Percentiles rank a stretch among this genome's conserved stretches.
Conservation (phyloP, 2,797 vertebrate species). For the Spinus olivaceus region DNA sequence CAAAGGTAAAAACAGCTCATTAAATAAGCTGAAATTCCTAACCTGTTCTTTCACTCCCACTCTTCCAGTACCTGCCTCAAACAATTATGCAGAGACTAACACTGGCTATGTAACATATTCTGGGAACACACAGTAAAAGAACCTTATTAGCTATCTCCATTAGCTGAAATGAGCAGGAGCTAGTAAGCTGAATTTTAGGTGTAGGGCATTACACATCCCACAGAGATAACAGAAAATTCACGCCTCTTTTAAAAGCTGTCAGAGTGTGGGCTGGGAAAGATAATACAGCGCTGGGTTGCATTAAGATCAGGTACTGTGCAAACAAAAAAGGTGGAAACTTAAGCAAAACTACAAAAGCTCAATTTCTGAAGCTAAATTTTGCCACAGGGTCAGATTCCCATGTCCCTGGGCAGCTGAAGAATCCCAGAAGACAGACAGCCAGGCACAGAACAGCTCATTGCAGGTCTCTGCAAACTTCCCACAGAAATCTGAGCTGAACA, state of each 20-base stretch:
- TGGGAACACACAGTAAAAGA: background rate
- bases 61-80: background rate
- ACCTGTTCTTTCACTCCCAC: background rate
- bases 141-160: background rate
- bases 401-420: background rate
- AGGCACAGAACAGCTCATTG: background rate
- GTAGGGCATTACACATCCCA: background rate
- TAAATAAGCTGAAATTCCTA: background rate
- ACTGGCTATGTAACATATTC: background rate
- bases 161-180: background rate
- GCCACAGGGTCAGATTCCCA: background rate
- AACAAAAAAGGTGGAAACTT: background rate
- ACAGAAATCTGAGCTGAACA: background rate
- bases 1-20: background rate
- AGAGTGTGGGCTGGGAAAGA: background rate
- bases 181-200: background rate
- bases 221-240: constrained; percentile 9
- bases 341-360: background rate
- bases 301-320: background rate
- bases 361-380: background rate
- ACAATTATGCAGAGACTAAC: background rate
- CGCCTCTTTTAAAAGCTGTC: background rate
- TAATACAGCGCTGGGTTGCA: background rate
- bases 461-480: background rate
- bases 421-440: background rate